Conservation (phyloP, 2,113 vertebrate genomes). For the Muscicapa adusta region DNA sequence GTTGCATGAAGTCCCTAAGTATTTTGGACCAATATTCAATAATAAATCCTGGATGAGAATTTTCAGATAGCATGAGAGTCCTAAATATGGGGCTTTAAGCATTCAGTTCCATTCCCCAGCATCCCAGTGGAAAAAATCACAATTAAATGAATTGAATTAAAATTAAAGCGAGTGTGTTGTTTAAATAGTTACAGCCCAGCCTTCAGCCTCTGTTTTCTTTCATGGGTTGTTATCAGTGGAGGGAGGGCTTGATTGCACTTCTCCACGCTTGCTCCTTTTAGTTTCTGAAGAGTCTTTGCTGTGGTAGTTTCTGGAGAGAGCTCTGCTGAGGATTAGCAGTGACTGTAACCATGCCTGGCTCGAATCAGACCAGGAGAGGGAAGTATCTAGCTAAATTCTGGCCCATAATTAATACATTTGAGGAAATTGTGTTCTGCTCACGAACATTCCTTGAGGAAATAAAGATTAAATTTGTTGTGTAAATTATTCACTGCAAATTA, state of each 20-base stretch:
- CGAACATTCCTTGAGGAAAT: conserved; percentile 45
- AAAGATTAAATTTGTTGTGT: conserved; percentile 41
- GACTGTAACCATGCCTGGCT: not conserved
- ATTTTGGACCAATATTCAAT: not conserved
- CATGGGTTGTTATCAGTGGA: not conserved
- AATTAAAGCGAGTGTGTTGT: not conserved
- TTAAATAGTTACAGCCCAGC: not conserved
- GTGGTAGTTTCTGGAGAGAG: not conserved
- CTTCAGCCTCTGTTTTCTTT: not conserved
- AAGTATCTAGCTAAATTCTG: conserved; percentile 17
- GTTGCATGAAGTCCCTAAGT: not conserved
- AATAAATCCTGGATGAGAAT: not conserved
- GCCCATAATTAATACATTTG: conserved; percentile 34
- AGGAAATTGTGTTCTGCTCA: conserved; percentile 34
- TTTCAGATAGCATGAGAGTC: not conserved
- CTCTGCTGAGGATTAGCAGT: not conserved
- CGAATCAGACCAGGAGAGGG: conserved; percentile 3
- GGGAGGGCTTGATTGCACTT: not conserved
- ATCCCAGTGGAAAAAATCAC: not conserved
- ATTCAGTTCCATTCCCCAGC: not conserved
- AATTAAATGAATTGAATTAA: not conserved
- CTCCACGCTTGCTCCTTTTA: not conserved
- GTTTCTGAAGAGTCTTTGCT: not conserved
- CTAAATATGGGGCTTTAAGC: not conserved
- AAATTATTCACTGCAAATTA: conserved; percentile 60